These are phyloP conservation scores for Criorhina ranunculi DNA, from an alignment of 2,888 invertebrate species.

Conservation along the genomic window DNA sequence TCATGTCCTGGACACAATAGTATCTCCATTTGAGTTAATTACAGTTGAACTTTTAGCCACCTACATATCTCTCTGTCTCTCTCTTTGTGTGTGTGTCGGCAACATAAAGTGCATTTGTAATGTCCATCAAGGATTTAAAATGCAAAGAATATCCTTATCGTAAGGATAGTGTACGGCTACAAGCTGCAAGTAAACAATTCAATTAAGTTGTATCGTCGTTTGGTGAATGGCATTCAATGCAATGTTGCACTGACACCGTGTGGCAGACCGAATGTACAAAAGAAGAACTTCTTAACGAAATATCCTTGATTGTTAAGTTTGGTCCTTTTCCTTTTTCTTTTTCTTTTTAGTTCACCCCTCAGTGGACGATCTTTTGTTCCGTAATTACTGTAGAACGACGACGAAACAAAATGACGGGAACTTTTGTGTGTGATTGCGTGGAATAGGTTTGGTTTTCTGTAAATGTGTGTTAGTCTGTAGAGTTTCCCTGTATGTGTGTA, in stretches of 20 bases:
- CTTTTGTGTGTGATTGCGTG: slow-evolving; percentile 52
- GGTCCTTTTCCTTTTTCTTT: not conserved
- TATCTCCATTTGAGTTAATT: slow-evolving; percentile 67
- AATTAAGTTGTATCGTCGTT: slow-evolving; percentile 61
- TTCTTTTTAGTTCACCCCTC: slow-evolving; percentile 4
- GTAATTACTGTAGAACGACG: slow-evolving; percentile 66
- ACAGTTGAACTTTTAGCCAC: slow-evolving; percentile 37
- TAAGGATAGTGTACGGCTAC: not conserved
- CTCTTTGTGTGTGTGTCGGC: slow-evolving; percentile 7
- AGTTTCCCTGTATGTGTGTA: not conserved
- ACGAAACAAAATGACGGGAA: slow-evolving; percentile 43
- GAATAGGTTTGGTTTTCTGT: slow-evolving; percentile 32
- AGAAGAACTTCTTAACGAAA: slow-evolving; percentile 54
- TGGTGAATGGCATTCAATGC: slow-evolving; percentile 26
- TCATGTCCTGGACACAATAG: slow-evolving; percentile 52
- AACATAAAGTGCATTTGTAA: slow-evolving; percentile 68
- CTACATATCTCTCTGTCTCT: not conserved
- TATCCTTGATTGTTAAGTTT: slow-evolving; percentile 55
- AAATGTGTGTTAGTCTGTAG: not conserved
- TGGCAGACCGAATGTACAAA: slow-evolving; percentile 35
- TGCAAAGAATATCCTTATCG: slow-evolving; percentile 57
- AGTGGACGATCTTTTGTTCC: slow-evolving; percentile 56
- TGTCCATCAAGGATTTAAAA: slow-evolving; percentile 68
- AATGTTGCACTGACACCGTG: slow-evolving; percentile 43
- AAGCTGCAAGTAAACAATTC: slow-evolving; percentile 62